phyloP scores from a whole-genome alignment of 2,888 invertebrate species.

The Oligia latruncula region DNA sequence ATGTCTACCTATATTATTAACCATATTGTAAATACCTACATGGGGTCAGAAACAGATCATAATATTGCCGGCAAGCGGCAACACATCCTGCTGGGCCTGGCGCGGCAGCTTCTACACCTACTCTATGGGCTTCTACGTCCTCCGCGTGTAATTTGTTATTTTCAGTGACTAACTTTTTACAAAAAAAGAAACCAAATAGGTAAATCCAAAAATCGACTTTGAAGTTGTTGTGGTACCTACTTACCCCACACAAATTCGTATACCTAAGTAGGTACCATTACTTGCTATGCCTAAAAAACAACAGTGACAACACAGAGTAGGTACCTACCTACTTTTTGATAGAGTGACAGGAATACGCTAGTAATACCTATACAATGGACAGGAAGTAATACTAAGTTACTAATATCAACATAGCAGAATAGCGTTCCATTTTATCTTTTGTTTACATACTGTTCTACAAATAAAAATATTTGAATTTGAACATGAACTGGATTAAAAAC shows the following conservation, averaged over 20 bases:
- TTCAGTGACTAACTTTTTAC: not conserved
- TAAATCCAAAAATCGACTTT: not conserved
- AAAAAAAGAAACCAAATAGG: not conserved
- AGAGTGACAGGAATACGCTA: no score
- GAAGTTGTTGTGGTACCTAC: not conserved
- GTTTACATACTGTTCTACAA: no score
- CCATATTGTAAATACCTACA: not conserved
- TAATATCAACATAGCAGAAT: not conserved
- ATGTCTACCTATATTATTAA: not conserved
- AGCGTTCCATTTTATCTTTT: no score
- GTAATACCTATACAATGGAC: no score
- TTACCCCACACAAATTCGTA: not conserved
- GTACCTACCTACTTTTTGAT: no score
- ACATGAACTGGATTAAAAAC: not conserved
- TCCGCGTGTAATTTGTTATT: not conserved
- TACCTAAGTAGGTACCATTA: not conserved
- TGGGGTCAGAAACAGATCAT: slow-evolving; percentile 18
- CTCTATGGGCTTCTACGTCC: no score
- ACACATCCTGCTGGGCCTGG: not conserved
- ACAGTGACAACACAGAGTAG: no score
- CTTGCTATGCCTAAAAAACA: not conserved
- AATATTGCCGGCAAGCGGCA: slow-evolving; percentile 3
- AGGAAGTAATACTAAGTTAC: not conserved
- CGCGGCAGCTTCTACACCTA: not conserved
- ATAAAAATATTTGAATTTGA: no score